Evolutionary conservation across 2,113 vertebrate species (phyloP).

Genomic region (Triplophysa rosa): DNA sequence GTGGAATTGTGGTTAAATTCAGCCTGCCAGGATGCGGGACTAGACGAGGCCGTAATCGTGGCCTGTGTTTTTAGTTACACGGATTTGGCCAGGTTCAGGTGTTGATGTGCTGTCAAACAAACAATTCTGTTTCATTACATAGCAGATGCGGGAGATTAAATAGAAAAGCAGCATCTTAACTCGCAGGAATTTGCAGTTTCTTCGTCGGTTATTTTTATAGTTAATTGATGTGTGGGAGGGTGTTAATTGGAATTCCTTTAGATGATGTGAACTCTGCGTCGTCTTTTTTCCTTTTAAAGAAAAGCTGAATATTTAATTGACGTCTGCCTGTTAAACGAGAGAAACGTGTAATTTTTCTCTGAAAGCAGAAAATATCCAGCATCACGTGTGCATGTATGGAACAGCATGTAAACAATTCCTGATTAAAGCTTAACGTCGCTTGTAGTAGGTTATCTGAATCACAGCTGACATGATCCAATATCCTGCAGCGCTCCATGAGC

Average conservation of each 20-base stretch:
- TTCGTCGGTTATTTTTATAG: slow-evolving; percentile 87
- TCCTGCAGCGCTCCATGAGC: slow-evolving; percentile 14
- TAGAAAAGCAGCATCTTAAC: slow-evolving; percentile 56
- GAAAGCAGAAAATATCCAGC: background rate
- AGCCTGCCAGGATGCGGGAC: slow-evolving; percentile 13
- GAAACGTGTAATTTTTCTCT: background rate
- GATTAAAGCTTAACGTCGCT: background rate
- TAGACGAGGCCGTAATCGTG: slow-evolving; percentile 20
- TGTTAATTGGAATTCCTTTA: slow-evolving; percentile 88
- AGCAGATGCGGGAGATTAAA: slow-evolving; percentile 68
- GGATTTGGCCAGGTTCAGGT: slow-evolving; percentile 14
- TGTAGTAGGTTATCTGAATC: background rate
- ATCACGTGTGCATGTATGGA: background rate
- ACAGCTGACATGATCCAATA: slow-evolving; percentile 23
- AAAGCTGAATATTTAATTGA: slow-evolving; percentile 60
- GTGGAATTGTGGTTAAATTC: slow-evolving; percentile 1
- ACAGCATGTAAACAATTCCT: background rate
- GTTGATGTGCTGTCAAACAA: slow-evolving; percentile 53
- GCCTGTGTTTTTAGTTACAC: slow-evolving; percentile 49
- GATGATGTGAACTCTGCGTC: slow-evolving; percentile 70
- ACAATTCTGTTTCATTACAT: slow-evolving; percentile 53
- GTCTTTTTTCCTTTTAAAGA: slow-evolving; percentile 57
- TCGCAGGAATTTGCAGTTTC: slow-evolving; percentile 77
- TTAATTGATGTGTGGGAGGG: slow-evolving; percentile 89
- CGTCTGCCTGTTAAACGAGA: slow-evolving; percentile 34